Evolutionary conservation across 2,113 vertebrate genomes (phyloP), one percentile per base, ranked within the genome.

Genomic region (rat (Rattus norvegicus)): DNA sequence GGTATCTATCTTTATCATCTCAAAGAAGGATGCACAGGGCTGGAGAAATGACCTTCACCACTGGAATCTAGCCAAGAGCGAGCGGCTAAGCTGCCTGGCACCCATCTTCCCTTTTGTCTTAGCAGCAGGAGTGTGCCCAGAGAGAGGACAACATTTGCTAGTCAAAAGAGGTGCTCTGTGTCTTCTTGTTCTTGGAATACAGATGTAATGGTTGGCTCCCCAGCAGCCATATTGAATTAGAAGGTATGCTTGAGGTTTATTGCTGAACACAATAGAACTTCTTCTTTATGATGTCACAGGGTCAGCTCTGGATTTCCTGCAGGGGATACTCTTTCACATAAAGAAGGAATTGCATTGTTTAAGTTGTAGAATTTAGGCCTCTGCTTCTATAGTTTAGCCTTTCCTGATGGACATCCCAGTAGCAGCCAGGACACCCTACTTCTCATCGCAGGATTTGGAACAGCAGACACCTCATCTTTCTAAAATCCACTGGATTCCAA

Each of bases 281-380:
- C 39, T 93, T 75, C 39, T 72, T 52, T 63, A 43, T 36, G 63
- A 94, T 69, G 30, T 2, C 54, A 36, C 56, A 90, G 22, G 52
- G 63, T 72, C 5, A 76, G 54, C 52, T 90, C 39, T 95, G 73
- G 28, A 63, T 69, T 94, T 91, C 77, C 76, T 86, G 47, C 17
- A 17, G 17, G 10, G 22, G 8, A 36, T 63, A 13, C 61, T 80
- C n/a, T 47, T 83, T 54, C 26, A 52, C 4, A 11, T 77, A 77
- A 52, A 96, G 73, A 93, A 93, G 67, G 67, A 90, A 3, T 19
- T 85, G 26, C 39, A 59, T 36, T 92, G 85, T 89, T 86, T 75
- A 88, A 61, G 47, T 13, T 3, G 3, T 11, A 43, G 17, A 28
- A 56, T 9, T 76, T n/a, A 94, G 92, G 81, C 77, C 69, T 77